A percentile compares a stretch with the other conserved stretches of the same genome.
phyloP scores from a whole-genome alignment of 2,113 vertebrate species.

The Marmota monax region DNA sequence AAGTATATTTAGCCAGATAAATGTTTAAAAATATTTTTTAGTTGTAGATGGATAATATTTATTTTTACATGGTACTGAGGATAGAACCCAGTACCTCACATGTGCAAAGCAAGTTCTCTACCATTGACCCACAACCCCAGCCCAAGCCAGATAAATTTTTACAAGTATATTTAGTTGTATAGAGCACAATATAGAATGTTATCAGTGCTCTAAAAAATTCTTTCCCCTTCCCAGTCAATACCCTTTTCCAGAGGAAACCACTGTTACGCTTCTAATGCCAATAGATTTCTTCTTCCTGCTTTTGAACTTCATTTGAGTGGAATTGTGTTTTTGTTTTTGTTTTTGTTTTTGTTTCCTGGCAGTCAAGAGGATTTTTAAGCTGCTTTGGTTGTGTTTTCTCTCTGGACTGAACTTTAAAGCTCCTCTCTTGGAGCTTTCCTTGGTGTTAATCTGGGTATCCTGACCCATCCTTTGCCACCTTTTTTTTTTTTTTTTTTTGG shows the following conservation, averaged over 20 bases:
- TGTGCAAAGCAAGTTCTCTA: too few relatives aligned
- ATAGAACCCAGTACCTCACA: too few relatives aligned
- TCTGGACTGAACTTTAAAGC: neutral
- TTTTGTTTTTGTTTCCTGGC: neutral
- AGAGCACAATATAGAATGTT: neutral
- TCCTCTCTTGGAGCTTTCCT: neutral
- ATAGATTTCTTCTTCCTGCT: neutral
- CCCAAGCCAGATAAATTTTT: neutral
- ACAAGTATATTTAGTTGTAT: neutral
- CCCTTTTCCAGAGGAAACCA: neutral
- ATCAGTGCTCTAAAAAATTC: neutral
- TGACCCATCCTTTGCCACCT: neutral
- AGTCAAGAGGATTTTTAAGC: neutral
- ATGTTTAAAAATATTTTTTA: too few relatives aligned
- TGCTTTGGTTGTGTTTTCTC: neutral
- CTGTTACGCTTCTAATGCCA: neutral
- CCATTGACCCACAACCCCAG: too few relatives aligned
- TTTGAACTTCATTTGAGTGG: conserved; percentile 52
- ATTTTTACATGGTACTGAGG: too few relatives aligned
- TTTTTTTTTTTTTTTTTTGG: neutral
- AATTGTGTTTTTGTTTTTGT: neutral
- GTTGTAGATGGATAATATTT: too few relatives aligned
- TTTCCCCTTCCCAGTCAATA: neutral
- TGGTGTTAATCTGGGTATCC: neutral
- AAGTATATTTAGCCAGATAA: neutral